Evolutionary conservation across 2,888 invertebrate species (phyloP), one percentile per base, ranked within the genome.

Genomic region (Priapulus caudatus): DNA sequence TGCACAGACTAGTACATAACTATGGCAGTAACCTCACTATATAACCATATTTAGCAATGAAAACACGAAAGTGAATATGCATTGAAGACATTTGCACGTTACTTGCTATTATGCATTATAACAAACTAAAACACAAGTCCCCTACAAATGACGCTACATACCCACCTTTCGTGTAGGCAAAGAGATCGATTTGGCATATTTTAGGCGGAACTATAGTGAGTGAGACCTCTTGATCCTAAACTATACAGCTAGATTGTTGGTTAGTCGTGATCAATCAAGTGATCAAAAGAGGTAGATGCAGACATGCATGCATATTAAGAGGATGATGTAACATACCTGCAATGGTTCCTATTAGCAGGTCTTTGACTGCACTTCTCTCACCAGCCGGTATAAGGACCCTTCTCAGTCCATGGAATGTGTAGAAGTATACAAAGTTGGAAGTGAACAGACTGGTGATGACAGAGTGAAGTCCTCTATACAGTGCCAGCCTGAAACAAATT

Each of bases 341-440:
- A 52, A 84, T 68, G 59, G 83, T 78, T 19, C 86, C 89, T 58
- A 86, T 75, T 52, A 82, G 65, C 33, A 90, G 74, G 71, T 91
- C 89, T 61, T 78, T 81, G 10, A 81, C 60, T 1, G 86, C 82
- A 45, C 79, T 78, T 10, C 65, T 78, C 51, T 72, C 67, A 10
- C 68, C 63, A 23, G 69, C 72, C 19, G 54, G 45, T 52, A 52
- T 56, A 43, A 63, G 59, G 55, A 77, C 59, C 50, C 75, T 75
- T 65, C 87, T 84, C 43, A 91, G 74, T 18, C 84, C 84, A 73
- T 89, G 90, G 71, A 89, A 91, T 63, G 86, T 79, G 72, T 91
- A 92, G 68, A 91, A 92, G 70, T 92, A 92, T n/a, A 91, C 84
- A 74, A 91, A 91, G 71, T 89, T 90, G 47, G 90, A 90, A 56